These are phyloP conservation scores for Lipophrys pholis DNA, from an alignment of 2,113 vertebrate species.

Conservation along the genomic window DNA sequence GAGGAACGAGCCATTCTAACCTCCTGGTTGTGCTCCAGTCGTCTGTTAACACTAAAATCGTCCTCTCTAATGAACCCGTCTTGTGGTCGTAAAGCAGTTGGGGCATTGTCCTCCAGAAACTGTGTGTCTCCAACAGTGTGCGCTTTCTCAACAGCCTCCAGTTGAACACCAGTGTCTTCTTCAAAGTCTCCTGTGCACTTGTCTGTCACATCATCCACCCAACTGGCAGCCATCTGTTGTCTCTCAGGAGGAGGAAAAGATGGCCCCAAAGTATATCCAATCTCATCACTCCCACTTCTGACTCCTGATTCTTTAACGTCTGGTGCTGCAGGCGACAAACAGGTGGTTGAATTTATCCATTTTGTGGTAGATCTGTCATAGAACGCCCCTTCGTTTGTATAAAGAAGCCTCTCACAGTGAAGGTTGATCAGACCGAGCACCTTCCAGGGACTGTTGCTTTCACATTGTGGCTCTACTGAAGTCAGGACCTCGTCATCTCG, in stretches of 20 bases:
- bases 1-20: not conserved
- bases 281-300: not conserved
- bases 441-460: constrained; percentile 71
- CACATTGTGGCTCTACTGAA: constrained; percentile 21
- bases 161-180: constrained; percentile 14
- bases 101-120: not conserved
- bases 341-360: not conserved
- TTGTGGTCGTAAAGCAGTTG: constrained; percentile 3
- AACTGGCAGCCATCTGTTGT: constrained; percentile 1
- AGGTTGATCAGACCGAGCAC: constrained; percentile 83
- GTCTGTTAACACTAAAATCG: constrained; percentile 4
- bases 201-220: not conserved
- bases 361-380: not conserved
- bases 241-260: not conserved
- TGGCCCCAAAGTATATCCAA: constrained; percentile 7
- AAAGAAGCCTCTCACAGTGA: constrained; percentile 79
- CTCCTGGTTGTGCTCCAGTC: not conserved
- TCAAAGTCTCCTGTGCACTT: not conserved
- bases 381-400: constrained; percentile 35
- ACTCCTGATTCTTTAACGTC: constrained; percentile 1
- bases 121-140: not conserved
- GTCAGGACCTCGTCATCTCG: constrained; percentile 10
- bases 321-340: not conserved
- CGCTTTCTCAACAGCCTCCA: not conserved
- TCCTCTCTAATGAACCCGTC: not conserved